phyloP scores from a whole-genome alignment of 2,113 vertebrate genomes.

The Tenebrosternarchus preto region DNA sequence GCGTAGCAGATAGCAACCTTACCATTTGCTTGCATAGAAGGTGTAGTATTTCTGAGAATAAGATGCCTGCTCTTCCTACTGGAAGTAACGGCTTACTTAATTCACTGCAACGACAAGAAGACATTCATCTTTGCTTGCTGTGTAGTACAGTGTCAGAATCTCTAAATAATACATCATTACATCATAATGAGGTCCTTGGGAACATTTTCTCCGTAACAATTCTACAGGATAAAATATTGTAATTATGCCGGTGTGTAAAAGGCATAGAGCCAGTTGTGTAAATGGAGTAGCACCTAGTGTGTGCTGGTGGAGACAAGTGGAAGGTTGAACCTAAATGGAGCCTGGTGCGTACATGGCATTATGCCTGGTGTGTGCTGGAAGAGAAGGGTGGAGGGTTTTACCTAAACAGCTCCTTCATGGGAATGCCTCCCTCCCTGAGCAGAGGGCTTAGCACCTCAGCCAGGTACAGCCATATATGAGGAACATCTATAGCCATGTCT shows the following conservation, averaged over 20 bases:
- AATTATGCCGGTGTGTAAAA: no score
- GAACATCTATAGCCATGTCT: conserved; percentile 98
- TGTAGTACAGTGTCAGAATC: neutral
- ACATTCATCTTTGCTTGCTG: conserved; percentile 1
- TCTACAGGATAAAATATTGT: no score
- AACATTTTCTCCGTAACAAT: no score
- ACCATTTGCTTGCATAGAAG: conserved; percentile 99
- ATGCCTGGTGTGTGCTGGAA: no score
- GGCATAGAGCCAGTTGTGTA: neutral
- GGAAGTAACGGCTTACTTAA: conserved; percentile 97
- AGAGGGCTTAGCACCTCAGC: conserved; percentile 91
- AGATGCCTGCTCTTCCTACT: conserved; percentile 92
- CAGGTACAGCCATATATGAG: conserved; percentile 98
- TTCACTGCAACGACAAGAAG: conserved; percentile 81
- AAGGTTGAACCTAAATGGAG: no score
- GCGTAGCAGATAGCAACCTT: conserved; percentile 60
- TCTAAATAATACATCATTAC: conserved; percentile 14
- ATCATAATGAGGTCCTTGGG: neutral
- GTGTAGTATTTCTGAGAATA: conserved; percentile 98
- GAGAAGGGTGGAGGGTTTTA: conserved; percentile 63
- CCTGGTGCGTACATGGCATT: neutral
- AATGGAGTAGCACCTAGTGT: neutral
- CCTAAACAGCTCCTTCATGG: conserved; percentile 93
- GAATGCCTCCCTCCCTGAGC: conserved; percentile 92
- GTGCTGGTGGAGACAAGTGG: no score